Conservation (phyloP, 1,140 invertebrate species). For the Lasioglossum albipes region DNA sequence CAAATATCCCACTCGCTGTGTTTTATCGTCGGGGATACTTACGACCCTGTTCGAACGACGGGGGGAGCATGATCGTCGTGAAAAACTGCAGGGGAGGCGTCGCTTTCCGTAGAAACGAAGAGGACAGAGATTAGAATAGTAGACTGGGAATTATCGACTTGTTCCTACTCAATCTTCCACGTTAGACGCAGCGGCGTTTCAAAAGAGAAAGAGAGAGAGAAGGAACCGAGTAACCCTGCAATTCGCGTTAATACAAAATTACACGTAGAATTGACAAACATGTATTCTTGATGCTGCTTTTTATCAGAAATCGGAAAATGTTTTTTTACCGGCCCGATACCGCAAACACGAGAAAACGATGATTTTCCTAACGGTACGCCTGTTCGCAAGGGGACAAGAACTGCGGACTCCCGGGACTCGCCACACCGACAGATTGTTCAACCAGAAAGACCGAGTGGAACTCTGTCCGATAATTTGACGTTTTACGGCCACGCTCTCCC, state of each 20-base stretch:
- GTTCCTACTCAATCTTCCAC: background rate
- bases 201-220: too few relatives aligned
- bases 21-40: slow-evolving; percentile 6
- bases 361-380: too few relatives aligned
- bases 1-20: background rate
- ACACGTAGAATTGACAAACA: too few relatives aligned
- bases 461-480: slow-evolving; percentile 52
- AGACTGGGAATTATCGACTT: slow-evolving; percentile 1
- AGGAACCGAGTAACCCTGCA: too few relatives aligned
- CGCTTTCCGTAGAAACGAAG: background rate
- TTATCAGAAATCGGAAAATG: too few relatives aligned
- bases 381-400: slow-evolving; percentile 4
- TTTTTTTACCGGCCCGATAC: too few relatives aligned
- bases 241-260: too few relatives aligned
- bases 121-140: background rate
- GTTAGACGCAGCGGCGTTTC: too few relatives aligned
- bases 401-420: slow-evolving; percentile 16
- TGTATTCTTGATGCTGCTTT: too few relatives aligned
- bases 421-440: slow-evolving; percentile 41
- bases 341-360: too few relatives aligned
- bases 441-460: slow-evolving; percentile 33
- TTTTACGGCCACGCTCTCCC: slow-evolving; percentile 42
- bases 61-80: background rate
- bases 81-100: background rate
- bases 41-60: background rate